These are phyloP conservation scores for Ochropleura leucogaster DNA, from an alignment of 2,888 invertebrate genomes.

Conservation along the genomic window DNA sequence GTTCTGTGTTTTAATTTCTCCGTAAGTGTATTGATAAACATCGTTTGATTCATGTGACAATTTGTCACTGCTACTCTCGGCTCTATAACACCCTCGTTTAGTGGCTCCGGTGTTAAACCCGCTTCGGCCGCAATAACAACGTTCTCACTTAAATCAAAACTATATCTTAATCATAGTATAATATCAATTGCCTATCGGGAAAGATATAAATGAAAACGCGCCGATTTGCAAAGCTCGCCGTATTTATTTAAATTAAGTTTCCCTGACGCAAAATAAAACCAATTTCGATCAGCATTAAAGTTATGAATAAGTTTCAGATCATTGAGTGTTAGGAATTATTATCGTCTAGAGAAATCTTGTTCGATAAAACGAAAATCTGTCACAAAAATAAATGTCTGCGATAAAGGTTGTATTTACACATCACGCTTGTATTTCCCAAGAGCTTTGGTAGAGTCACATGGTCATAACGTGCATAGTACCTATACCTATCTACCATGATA, in stretches of 20 bases:
- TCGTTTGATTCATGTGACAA: too few species aligned
- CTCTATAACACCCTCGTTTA: too few species aligned
- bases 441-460: background rate
- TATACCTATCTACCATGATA: background rate
- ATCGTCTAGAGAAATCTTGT: slow-evolving; percentile 34
- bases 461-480: background rate
- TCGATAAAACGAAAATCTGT: slow-evolving; percentile 42
- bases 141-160: too few species aligned
- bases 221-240: background rate
- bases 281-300: slow-evolving; percentile 41
- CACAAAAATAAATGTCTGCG: slow-evolving; percentile 14
- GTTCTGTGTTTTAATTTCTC: too few species aligned
- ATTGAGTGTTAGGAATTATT: slow-evolving; percentile 56
- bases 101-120: too few species aligned
- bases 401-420: slow-evolving; percentile 20
- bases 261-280: slow-evolving; percentile 45
- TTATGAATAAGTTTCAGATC: slow-evolving; percentile 42
- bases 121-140: too few species aligned
- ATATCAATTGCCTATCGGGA: background rate
- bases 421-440: background rate
- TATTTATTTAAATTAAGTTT: slow-evolving; percentile 36
- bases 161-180: background rate
- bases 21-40: too few species aligned
- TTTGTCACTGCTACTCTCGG: too few species aligned
- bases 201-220: background rate